Percentiles rank a stretch among this genome's conserved stretches.
phyloP scores from a whole-genome alignment of 1,140 invertebrate genomes.

The Drosophila ercepeae region DNA sequence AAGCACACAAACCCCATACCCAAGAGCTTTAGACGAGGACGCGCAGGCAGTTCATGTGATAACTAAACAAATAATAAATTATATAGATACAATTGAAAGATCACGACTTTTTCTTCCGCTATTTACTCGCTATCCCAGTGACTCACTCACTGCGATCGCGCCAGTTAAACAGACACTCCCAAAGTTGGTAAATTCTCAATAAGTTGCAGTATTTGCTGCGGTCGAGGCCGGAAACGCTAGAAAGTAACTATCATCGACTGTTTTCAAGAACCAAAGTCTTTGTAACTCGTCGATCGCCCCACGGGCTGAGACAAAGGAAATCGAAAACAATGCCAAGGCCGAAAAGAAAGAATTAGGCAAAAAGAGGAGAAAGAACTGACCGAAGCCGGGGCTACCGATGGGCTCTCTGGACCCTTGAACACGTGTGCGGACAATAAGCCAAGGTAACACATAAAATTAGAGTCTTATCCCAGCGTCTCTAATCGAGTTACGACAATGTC shows the following conservation, averaged over 20 bases:
- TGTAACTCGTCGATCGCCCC: conserved; percentile 42
- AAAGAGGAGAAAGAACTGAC: conserved; percentile 12
- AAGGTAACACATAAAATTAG: conserved; percentile 70
- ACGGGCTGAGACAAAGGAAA: conserved; percentile 60
- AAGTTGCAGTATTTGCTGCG: conserved; percentile 9
- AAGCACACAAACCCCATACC: conserved; percentile 29
- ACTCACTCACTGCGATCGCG: background rate
- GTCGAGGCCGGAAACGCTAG: conserved; percentile 46
- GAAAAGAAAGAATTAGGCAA: conserved; percentile 32
- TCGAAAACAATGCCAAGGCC: conserved; percentile 79
- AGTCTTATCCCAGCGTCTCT: conserved; percentile 74
- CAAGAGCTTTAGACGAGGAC: conserved; percentile 61
- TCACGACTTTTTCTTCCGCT: conserved; percentile 26
- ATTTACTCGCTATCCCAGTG: conserved; percentile 7
- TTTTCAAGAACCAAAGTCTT: conserved; percentile 13
- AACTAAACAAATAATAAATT: conserved; percentile 68
- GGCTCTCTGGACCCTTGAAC: conserved; percentile 50
- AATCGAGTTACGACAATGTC: conserved; percentile 81
- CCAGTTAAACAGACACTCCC: conserved; percentile 38
- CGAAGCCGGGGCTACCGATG: conserved; percentile 40
- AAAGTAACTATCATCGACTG: background rate
- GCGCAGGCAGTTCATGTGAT: conserved; percentile 69
- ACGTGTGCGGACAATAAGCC: conserved; percentile 81
- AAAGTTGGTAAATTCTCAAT: background rate
- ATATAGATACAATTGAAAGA: conserved; percentile 58